Base-by-base conservation (phyloP, 1,140 invertebrate species). In the Popillia japonica region DNA sequence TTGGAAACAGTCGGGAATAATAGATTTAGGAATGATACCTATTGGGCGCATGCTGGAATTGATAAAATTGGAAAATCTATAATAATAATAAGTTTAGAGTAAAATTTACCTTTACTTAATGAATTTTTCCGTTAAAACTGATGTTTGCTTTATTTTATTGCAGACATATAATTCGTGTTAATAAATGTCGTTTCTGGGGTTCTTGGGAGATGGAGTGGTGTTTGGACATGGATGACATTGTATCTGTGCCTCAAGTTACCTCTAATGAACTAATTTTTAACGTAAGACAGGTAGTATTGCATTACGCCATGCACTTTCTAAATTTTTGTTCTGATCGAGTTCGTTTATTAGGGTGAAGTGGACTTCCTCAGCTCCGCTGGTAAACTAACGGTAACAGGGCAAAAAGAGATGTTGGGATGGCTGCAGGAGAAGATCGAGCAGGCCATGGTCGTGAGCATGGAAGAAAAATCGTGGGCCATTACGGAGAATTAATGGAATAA, bases 191-290 rank as follows among this genome's bases (percentile, higher is more conserved):
- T 44, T 87, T 91, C 40, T 94, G 93, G 90, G 91, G 92, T 68
- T 89, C 91, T 2, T 95, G 94, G 92, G 93, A 93, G 79, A 88
- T 94, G 17, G 93, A 94, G 84, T 95, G 94, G 94, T 88, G 88
- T 34, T 89, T 94, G 6, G 89, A 91, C 79, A 88, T 94, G n/a
- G 92, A 94, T 82, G 91, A 94, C 82, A 89, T 96, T 22, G 88
- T 94, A 72, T 92, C 92, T 55, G 90, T 93, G 41, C 94, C 94
- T 7, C 88, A 88, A 61, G 86, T 94, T 2, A 85, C 86, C 41
- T 90, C 89, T 11, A 89, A 92, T 72, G 92, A 92, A 83, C 88
- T 96, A n/a, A 86, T 93, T 40, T 89, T 96, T 75, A 92, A 91
- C 82, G 88, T 95, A 34, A 92, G 92, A 88, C 92, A 94, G 90